phyloP scores from a whole-genome alignment of 2,113 vertebrate species.

The Xiphophorus couchianus region DNA sequence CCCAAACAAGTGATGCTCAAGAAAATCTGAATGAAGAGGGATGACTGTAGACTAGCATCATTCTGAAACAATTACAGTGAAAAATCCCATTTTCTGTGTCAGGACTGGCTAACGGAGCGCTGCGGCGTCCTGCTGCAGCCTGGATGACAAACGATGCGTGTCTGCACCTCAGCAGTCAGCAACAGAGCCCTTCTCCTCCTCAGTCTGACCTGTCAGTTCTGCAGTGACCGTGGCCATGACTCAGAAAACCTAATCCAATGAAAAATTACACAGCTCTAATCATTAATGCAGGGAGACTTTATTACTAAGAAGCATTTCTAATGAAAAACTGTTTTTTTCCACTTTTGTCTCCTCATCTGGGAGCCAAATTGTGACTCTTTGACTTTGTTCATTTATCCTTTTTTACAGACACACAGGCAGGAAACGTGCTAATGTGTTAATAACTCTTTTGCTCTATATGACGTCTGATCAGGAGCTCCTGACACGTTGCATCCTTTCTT shows the following conservation, averaged over 20 bases:
- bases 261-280: constrained; percentile 11
- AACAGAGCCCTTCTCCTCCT: neutral
- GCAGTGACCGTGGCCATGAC: constrained; percentile 7
- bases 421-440: neutral
- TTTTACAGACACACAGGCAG: constrained; percentile 25
- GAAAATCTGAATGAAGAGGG: neutral
- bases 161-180: neutral
- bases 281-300: neutral
- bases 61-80: neutral
- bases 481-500: neutral
- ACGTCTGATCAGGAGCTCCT: constrained; percentile 9
- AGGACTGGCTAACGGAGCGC: constrained; percentile 3
- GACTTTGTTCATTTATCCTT: constrained; percentile 9
- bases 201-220: neutral
- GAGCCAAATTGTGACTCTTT: neutral
- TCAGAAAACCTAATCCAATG: neutral
- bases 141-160: constrained; percentile 9
- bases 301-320: neutral
- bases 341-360: neutral
- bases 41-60: neutral
- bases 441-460: neutral
- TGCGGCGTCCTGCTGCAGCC: neutral
- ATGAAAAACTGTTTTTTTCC: no score
- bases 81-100: neutral
- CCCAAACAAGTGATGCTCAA: neutral